phyloP scores from a whole-genome alignment of 2,888 invertebrate species.

The Scaptomyza reducta region DNA sequence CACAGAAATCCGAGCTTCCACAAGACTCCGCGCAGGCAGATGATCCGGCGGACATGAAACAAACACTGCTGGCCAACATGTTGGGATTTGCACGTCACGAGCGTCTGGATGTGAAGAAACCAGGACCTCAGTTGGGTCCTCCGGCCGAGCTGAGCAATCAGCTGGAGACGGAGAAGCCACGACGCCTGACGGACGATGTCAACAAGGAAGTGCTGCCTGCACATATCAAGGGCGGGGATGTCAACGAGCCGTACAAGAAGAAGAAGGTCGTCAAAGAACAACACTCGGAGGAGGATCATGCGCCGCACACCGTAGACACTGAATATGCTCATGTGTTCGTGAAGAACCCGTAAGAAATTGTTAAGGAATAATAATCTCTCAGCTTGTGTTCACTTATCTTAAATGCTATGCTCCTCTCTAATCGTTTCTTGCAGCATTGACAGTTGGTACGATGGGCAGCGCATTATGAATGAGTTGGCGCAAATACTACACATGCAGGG shows the following conservation, averaged over 20 bases:
- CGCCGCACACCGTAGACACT: constrained; percentile 88
- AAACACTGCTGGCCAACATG: constrained; percentile 86
- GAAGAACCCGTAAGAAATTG: constrained; percentile 87
- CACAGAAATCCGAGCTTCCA: constrained; percentile 80
- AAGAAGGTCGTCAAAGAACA: constrained; percentile 82
- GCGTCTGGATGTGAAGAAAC: constrained; percentile 96
- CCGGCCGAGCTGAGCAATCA: constrained; percentile 63
- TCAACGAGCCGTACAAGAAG: constrained; percentile 79
- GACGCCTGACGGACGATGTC: constrained; percentile 39
- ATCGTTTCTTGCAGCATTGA: constrained; percentile 84
- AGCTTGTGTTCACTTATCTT: neutral
- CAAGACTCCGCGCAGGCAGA: constrained; percentile 50
- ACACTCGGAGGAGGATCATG: constrained; percentile 85
- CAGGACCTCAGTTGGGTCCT: constrained; percentile 90
- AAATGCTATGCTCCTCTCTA: neutral
- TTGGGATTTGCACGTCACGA: constrained; percentile 94
- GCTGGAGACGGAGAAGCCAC: constrained; percentile 61
- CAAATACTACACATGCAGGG: constrained; percentile 87
- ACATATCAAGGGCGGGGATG: constrained; percentile 80
- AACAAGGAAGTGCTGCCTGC: constrained; percentile 83
- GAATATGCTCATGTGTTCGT: constrained; percentile 92
- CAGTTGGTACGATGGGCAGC: constrained; percentile 90
- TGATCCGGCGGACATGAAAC: constrained; percentile 54
- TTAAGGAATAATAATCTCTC: constrained; percentile 14
- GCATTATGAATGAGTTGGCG: constrained; percentile 89